Conservation (phyloP, 2,797 vertebrate species). For the Artibeus jamaicensis region DNA sequence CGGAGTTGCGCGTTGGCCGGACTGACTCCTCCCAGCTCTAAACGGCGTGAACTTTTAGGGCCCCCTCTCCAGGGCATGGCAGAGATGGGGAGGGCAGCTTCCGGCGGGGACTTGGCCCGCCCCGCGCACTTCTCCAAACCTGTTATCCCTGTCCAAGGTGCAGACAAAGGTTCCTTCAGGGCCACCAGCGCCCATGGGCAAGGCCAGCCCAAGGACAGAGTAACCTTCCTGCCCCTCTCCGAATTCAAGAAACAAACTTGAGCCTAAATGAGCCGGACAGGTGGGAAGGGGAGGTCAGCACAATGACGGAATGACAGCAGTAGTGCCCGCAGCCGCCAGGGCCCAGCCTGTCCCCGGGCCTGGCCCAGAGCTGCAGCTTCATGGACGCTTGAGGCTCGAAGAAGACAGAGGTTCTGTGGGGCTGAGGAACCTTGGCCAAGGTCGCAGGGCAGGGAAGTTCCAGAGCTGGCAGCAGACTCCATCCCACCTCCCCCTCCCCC, state of each 20-base stretch:
- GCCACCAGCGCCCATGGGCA: neutral
- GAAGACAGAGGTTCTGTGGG: neutral
- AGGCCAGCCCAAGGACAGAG: neutral
- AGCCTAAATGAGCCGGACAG: rapidly evolving
- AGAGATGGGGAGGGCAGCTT: neutral
- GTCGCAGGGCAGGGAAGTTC: neutral
- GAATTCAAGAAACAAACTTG: neutral
- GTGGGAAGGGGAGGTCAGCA: neutral
- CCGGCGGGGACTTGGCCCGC: neutral
- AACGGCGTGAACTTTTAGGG: neutral
- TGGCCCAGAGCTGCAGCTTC: neutral
- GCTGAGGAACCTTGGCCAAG: neutral
- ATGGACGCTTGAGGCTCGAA: rapidly evolving
- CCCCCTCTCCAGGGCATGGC: neutral
- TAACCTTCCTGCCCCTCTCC: neutral
- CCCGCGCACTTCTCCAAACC: neutral
- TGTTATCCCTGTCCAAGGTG: neutral
- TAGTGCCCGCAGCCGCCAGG: rapidly evolving
- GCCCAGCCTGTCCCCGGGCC: rapidly evolving
- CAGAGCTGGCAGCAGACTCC: no score
- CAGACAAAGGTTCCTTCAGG: neutral
- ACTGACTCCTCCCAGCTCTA: neutral
- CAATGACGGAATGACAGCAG: neutral
- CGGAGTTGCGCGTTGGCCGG: neutral
- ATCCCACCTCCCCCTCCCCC: no score